Evolutionary conservation across 2,888 invertebrate genomes (phyloP), one percentile per base, ranked within the genome.

Genomic region (Leptopilina syphax): DNA sequence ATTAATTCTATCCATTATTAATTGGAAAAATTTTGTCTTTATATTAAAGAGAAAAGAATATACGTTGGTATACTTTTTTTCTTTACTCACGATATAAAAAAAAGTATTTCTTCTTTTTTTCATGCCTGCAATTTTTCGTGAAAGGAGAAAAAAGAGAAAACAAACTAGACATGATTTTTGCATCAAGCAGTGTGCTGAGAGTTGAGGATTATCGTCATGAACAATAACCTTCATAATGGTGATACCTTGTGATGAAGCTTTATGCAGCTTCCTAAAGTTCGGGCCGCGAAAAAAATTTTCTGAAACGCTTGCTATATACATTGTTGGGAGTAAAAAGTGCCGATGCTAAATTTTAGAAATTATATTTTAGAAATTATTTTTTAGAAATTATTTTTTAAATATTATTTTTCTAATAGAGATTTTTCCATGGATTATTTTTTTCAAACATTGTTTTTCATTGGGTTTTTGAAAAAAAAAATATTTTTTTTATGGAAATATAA

Each of bases 221-320:
- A 68, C 68, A 68, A 68, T 50, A 50, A 68, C 27, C 68, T 68
- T 68, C 68, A 68, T 68, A 68, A 68, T 68, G 68, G 27, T 50
- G 50, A 68, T 54, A 44, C 50, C 50, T 44, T 68, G 68, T 50
- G 68, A 50, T 8, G 50, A 50, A 50, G 68, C 68, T 68, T 18
- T 24, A 54, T 24, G 10, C 63, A 24, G 24, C 63, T 63, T 24
- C 12, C 12, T 68, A 13, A 68, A 27, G 50, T 50, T 68, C 3
- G 7, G 50, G 24, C 5, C 24, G 7, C 8, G 12, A 54, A 41
- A 50, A 68, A 2, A 27, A 50, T 13, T 13, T 24, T 27, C 50
- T 47, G 27, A 50, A 50, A 24, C 3, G 47, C 24, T 34, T 68
- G 7, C 50, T 12, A 18, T 18, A 18, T 18, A 47, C 47, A 18